Percentiles rank a stretch among this genome's conserved stretches.
Conservation (phyloP, 2,113 vertebrate species). For the Ondatra zibethicus region DNA sequence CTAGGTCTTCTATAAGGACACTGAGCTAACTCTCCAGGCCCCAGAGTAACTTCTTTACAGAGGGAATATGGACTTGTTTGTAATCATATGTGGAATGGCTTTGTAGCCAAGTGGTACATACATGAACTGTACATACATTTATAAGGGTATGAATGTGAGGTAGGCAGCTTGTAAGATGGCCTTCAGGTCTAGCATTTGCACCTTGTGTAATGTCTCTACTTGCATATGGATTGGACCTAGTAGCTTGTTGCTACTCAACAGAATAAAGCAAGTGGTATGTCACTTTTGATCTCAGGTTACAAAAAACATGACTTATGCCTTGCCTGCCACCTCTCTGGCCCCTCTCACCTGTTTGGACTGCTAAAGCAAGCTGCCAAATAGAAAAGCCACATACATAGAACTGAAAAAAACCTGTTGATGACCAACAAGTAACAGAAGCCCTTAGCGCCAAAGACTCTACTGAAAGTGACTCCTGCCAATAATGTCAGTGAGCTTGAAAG, state of each 20-base stretch:
- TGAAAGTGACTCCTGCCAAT: neutral
- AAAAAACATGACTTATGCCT: neutral
- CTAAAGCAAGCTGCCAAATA: neutral
- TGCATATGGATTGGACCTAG: neutral
- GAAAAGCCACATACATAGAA: neutral
- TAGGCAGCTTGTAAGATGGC: neutral
- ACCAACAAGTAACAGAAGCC: neutral
- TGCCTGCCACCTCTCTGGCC: neutral
- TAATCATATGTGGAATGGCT: neutral
- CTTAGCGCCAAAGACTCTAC: neutral
- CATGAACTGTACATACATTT: neutral
- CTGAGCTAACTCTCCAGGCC: neutral
- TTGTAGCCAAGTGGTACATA: neutral
- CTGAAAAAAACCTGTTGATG: neutral
- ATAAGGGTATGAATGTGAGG: neutral
- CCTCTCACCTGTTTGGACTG: neutral
- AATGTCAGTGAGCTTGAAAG: neutral
- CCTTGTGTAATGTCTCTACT: neutral
- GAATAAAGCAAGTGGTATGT: slow-evolving; percentile 5
- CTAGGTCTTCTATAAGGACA: too few species aligned
- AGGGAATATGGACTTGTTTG: slow-evolving; percentile 4
- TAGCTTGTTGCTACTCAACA: neutral
- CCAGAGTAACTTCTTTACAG: neutral
- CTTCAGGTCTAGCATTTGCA: neutral
- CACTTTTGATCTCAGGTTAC: neutral